Conservation (phyloP, 1,140 invertebrate species). For the Manduca sexta region DNA sequence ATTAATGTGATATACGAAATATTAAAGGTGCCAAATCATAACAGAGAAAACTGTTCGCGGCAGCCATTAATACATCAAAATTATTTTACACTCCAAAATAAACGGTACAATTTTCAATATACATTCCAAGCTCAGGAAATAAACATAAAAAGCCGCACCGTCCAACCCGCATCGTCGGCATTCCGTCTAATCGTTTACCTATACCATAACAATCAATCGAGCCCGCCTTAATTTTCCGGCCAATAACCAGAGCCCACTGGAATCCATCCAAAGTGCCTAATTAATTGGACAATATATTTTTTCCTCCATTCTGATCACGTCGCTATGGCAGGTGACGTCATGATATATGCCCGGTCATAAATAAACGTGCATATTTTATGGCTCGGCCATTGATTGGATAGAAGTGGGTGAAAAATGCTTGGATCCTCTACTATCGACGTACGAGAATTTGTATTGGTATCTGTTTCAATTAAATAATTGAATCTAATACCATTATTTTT, state of each 20-base stretch:
- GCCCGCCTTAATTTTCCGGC: conserved; percentile 30
- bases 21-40: too few relatives aligned
- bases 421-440: too few relatives aligned
- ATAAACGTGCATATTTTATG: conserved; percentile 19
- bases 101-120: too few relatives aligned
- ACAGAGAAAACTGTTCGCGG: too few relatives aligned
- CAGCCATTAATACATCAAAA: too few relatives aligned
- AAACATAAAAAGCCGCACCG: conserved; percentile 1
- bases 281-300: conserved; percentile 42
- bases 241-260: conserved; percentile 25
- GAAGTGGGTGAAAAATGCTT: too few relatives aligned
- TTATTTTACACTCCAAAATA: too few relatives aligned
- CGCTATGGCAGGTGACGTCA: conserved; percentile 34
- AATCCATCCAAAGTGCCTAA: conserved; percentile 36
- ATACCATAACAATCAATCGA: conserved; percentile 34
- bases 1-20: too few relatives aligned
- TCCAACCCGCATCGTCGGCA: neutral
- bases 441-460: too few relatives aligned
- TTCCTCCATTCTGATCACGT: conserved; percentile 35
- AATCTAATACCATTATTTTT: too few relatives aligned
- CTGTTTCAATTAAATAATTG: too few relatives aligned
- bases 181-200: conserved; percentile 26
- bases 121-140: neutral
- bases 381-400: too few relatives aligned
- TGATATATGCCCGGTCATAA: conserved; percentile 30